Base-by-base conservation (phyloP, 2,113 vertebrate species). In the Sisor rabdophorus region DNA sequence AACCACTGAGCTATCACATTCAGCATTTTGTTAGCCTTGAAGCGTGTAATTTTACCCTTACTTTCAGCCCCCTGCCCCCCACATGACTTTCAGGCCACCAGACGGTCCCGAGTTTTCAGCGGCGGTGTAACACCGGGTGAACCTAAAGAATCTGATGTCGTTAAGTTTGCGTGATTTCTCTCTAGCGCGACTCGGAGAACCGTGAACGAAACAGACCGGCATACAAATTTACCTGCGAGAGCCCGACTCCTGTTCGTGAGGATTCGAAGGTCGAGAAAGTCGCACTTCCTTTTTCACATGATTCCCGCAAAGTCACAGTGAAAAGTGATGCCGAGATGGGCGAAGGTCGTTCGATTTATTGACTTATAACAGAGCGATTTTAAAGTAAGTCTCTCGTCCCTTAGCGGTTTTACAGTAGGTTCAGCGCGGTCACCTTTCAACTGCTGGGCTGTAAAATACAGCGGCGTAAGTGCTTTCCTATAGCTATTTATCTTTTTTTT, bases 161-260 rank as follows among this genome's bases (percentile, higher is more conserved):
- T 40, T 17, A 52, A 32, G 40, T 50, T 13, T 24, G 15, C 22
- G 1, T 59, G 28, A 17, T 60, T 75, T 56, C 78, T 72, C 74
- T 78, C 78, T 20, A 59, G 72, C 58, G 75, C 86, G 82, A 89
- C 84, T 87, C 75, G 40, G 13, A 8, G 22, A 55, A 71, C 56
- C 20, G 40, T 11, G 72, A 22, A 53, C 32, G n/a, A 53, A 64
- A 65, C 65, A 53, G 36, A 40, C n/a, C 44, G n/a, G 17, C 52
- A 53, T 6, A n/a, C 76, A 81, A 64, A 75, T 65, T 61, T 54
- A 56, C 78, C 40, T 74, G 75, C 54, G 36, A 24, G 19, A 50
- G 59, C 59, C 54, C 70, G 19, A 68, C 59, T 81, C 56, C 26
- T 55, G 50, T 44, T 13, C 8, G 28, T 64, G n/a, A 19, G 17